Conservation (phyloP, 2,888 invertebrate species). For the Baccha elongata region DNA sequence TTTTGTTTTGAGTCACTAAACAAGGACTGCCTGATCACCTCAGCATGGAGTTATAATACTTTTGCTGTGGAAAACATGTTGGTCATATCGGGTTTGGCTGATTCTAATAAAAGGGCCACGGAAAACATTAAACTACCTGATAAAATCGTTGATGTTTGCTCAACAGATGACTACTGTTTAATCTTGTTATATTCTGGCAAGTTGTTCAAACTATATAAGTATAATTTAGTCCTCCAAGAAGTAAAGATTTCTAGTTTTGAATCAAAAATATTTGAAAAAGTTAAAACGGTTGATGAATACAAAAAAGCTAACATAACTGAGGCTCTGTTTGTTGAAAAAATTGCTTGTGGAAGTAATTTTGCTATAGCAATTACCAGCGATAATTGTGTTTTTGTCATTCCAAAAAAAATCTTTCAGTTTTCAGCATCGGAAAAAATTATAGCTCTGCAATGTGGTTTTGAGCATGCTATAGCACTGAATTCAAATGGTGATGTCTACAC, state of each 20-base stretch:
- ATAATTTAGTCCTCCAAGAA: constrained; percentile 70
- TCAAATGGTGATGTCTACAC: constrained; percentile 89
- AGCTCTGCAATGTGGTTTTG: constrained; percentile 90
- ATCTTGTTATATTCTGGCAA: constrained; percentile 78
- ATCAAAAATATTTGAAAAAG: constrained; percentile 73
- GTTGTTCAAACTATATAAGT: constrained; percentile 76
- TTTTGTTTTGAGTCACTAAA: constrained; percentile 31
- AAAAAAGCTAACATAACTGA: constrained; percentile 8
- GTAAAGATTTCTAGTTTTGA: constrained; percentile 68
- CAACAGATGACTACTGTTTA: constrained; percentile 78
- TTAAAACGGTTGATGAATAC: constrained; percentile 76
- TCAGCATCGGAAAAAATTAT: constrained; percentile 84
- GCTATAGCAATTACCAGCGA: constrained; percentile 82
- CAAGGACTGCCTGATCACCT: constrained; percentile 43
- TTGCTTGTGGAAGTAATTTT: constrained; percentile 83
- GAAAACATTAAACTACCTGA: constrained; percentile 73
- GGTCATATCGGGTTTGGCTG: constrained; percentile 77
- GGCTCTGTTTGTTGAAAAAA: constrained; percentile 80
- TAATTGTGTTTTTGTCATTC: constrained; percentile 86
- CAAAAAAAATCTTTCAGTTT: constrained; percentile 84
- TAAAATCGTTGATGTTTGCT: constrained; percentile 76
- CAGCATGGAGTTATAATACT: constrained; percentile 79
- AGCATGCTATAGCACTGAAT: constrained; percentile 90
- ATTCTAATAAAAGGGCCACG: constrained; percentile 50
- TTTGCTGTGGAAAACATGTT: constrained; percentile 74